phyloP scores from a whole-genome alignment of 1,140 invertebrate genomes.

The Yoshiicerus persimilis region DNA sequence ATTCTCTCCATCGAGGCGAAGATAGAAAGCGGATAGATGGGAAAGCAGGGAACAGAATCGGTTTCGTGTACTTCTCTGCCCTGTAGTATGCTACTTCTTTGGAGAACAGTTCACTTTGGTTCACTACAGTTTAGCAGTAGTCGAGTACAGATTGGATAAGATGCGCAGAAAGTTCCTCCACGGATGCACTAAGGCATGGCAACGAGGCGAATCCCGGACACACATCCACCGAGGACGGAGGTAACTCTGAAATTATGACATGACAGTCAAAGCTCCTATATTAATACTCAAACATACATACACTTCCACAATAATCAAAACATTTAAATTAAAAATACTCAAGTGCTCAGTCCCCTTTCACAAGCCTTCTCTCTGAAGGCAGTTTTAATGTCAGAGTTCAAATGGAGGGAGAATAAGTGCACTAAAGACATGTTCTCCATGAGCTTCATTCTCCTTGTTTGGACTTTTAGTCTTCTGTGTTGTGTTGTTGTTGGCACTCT shows the following conservation, averaged over 20 bases:
- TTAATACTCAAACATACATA: background rate
- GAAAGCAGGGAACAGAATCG: background rate
- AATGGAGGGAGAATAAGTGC: background rate
- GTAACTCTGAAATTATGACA: conserved; percentile 6
- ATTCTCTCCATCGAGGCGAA: background rate
- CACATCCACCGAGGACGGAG: conserved; percentile 7
- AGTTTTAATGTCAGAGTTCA: background rate
- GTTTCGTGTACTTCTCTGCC: background rate
- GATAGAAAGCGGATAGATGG: background rate
- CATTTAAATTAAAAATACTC: background rate
- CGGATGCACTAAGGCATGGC: background rate
- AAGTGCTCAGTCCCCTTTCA: background rate
- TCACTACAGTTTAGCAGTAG: background rate
- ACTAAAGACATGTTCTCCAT: background rate
- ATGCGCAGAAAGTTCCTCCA: conserved; percentile 11
- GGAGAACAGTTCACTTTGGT: background rate
- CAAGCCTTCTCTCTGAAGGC: background rate
- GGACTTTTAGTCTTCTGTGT: background rate
- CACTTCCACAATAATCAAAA: background rate
- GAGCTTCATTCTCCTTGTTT: background rate
- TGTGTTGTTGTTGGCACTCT: background rate
- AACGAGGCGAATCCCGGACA: background rate
- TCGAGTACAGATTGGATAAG: background rate
- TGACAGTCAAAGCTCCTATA: background rate
- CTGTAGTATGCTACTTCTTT: background rate